Evolutionary conservation across 2,888 invertebrate species (phyloP).

Genomic region (Linnaemya tessellans): DNA sequence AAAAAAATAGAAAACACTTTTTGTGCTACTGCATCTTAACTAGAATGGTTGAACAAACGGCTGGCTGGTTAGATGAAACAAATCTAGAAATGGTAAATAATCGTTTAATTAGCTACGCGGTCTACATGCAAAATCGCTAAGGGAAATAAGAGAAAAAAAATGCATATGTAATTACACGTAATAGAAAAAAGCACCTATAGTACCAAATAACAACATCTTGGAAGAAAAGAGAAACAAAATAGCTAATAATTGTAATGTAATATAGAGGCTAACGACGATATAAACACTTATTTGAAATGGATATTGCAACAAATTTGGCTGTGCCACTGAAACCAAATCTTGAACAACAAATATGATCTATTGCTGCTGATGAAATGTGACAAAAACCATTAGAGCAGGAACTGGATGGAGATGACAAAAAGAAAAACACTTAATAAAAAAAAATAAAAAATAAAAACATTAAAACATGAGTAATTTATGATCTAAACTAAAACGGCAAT

Average conservation of each 20-base stretch:
- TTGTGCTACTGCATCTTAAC: constrained; percentile 4
- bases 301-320: constrained; percentile 57
- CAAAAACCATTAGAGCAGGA: constrained; percentile 57
- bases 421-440: constrained; percentile 29
- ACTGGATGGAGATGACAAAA: background rate
- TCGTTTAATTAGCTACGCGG: constrained; percentile 82
- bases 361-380: constrained; percentile 53
- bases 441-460: constrained; percentile 1
- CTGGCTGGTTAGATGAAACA: constrained; percentile 59
- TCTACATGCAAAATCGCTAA: constrained; percentile 73
- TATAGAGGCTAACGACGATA: constrained; percentile 35
- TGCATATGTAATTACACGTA: background rate
- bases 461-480: constrained; percentile 66
- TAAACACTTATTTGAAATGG: constrained; percentile 13
- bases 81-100: constrained; percentile 75
- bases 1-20: constrained; percentile 11
- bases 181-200: constrained; percentile 15
- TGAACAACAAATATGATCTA: constrained; percentile 65
- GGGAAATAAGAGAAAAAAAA: constrained; percentile 57
- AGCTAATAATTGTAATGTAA: constrained; percentile 50
- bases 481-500: constrained; percentile 65
- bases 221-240: background rate
- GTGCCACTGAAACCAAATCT: constrained; percentile 46
- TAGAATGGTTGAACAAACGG: constrained; percentile 31
- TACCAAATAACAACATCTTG: constrained; percentile 17